A percentile compares a stretch with the other conserved stretches of the same genome.
phyloP scores from a whole-genome alignment of 1,140 invertebrate genomes.

The Coelopa frigida region DNA sequence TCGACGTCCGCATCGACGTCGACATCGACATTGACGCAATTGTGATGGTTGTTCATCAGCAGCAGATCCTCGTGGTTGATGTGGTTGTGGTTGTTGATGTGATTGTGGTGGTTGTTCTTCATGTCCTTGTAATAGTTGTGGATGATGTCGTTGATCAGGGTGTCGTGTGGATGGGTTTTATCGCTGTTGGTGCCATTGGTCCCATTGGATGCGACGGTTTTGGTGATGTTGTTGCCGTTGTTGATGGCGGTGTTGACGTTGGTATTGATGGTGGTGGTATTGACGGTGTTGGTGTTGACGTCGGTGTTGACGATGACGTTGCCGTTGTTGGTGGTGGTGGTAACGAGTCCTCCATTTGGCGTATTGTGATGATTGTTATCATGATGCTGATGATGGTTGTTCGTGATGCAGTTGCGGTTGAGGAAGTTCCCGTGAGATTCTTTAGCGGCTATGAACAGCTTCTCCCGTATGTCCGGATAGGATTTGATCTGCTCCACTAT shows the following conservation, averaged over 20 bases:
- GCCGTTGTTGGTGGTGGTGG: slow-evolving; percentile 31
- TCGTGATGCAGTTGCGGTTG: slow-evolving; percentile 54
- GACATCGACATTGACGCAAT: slow-evolving; percentile 22
- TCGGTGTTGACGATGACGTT: not conserved
- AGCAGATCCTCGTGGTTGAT: slow-evolving; percentile 15
- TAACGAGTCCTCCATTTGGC: no score
- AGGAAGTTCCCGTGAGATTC: slow-evolving; percentile 47
- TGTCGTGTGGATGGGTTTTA: slow-evolving; percentile 19
- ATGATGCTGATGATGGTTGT: slow-evolving; percentile 31
- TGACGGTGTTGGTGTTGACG: slow-evolving; percentile 3
- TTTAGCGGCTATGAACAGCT: slow-evolving; percentile 58
- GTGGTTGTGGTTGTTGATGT: slow-evolving; percentile 5
- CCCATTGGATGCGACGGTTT: not conserved
- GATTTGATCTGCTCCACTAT: slow-evolving; percentile 73
- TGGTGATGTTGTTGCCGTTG: slow-evolving; percentile 6
- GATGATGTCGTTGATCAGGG: slow-evolving; percentile 36
- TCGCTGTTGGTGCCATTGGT: not conserved
- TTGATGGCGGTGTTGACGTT: not conserved
- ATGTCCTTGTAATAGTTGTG: slow-evolving; percentile 36
- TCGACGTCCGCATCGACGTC: slow-evolving; percentile 41
- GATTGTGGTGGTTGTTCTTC: slow-evolving; percentile 9
- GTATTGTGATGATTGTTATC: slow-evolving; percentile 4
- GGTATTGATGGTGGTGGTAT: slow-evolving; percentile 12
- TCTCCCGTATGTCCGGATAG: slow-evolving; percentile 58
- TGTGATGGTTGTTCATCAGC: slow-evolving; percentile 21